phyloP scores from a whole-genome alignment of 2,113 vertebrate species.

The Perca schrenkii region DNA sequence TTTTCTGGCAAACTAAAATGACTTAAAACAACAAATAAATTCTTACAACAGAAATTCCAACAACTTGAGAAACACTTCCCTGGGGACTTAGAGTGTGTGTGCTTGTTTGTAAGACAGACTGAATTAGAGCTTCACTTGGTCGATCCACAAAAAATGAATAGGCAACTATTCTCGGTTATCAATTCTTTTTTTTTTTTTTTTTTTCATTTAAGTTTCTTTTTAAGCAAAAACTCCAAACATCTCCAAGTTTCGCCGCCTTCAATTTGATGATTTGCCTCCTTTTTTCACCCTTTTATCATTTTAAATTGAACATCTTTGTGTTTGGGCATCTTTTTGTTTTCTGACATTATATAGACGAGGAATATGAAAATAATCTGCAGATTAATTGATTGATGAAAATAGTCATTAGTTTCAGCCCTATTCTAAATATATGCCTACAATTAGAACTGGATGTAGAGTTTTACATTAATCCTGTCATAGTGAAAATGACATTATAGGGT shows the following conservation, averaged over 20 bases:
- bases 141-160: background rate
- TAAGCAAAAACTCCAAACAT: background rate
- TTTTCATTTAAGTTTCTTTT: background rate
- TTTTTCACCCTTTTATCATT: background rate
- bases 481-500: background rate
- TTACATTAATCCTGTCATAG: background rate
- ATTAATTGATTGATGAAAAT: background rate
- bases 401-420: too few species aligned
- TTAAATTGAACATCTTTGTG: background rate
- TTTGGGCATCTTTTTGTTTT: background rate
- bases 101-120: background rate
- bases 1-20: background rate
- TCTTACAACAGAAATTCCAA: background rate
- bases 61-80: background rate
- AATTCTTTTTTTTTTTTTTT: fast-evolving
- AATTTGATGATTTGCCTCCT: background rate
- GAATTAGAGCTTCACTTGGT: background rate
- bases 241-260: background rate
- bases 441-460: background rate
- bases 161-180: background rate
- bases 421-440: background rate
- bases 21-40: constrained; percentile 3
- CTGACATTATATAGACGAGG: too few species aligned
- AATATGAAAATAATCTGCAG: background rate
- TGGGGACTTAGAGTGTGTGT: background rate